Conservation (phyloP, 2,113 vertebrate genomes). For the Brevimyrus niger region DNA sequence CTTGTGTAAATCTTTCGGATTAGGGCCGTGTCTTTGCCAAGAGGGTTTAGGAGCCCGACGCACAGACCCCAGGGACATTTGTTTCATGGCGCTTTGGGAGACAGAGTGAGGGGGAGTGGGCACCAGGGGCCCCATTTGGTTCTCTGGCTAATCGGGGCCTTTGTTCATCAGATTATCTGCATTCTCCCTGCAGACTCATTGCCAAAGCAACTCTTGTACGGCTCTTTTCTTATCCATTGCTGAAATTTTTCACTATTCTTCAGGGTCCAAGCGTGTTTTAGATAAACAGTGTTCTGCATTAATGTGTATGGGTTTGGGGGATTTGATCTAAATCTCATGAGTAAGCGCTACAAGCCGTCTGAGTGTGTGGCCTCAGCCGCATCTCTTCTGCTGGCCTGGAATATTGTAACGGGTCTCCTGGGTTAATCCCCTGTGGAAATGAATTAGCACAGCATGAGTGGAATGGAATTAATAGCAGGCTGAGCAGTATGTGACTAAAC, state of each 20-base stretch:
- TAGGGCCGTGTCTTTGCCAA: neutral
- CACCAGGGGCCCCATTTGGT: neutral
- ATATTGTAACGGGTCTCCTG: neutral
- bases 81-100: neutral
- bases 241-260: neutral
- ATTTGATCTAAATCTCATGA: neutral
- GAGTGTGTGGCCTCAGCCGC: neutral
- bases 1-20: constrained; percentile 16
- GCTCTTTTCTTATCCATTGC: neutral
- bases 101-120: neutral
- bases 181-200: neutral
- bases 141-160: neutral
- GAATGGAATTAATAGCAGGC: neutral
- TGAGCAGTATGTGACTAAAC: neutral
- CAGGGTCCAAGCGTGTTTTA: neutral
- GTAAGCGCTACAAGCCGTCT: neutral
- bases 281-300: neutral
- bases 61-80: neutral
- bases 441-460: neutral
- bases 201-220: neutral
- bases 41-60: neutral
- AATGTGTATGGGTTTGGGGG: neutral
- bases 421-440: constrained; percentile 4
- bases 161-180: neutral
- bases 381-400: neutral